Percentiles rank a stretch among this genome's conserved stretches.
phyloP scores from a whole-genome alignment of 1,140 invertebrate species.

The Drosophila pseudoananassae region DNA sequence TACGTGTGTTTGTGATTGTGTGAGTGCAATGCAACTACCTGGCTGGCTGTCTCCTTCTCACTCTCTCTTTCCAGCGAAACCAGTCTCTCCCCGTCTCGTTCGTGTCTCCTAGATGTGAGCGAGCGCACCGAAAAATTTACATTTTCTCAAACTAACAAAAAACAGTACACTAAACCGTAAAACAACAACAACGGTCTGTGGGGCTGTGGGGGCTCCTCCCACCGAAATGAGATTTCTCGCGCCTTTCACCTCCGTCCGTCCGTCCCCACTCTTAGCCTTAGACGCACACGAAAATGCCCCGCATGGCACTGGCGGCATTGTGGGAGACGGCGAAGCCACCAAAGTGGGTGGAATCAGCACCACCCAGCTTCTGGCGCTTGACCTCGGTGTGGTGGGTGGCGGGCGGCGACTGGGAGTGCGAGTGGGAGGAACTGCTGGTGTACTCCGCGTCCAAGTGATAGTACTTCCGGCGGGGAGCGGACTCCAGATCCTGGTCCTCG shows the following conservation, averaged over 20 bases:
- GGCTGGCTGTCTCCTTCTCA: constrained; percentile 24
- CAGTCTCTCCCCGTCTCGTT: constrained; percentile 26
- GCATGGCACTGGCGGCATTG: constrained; percentile 70
- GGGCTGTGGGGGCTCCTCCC: constrained; percentile 50
- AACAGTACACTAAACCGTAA: constrained; percentile 33
- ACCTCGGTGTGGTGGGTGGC: constrained; percentile 30
- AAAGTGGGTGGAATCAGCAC: constrained; percentile 41
- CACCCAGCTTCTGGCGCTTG: constrained; percentile 72
- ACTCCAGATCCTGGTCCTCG: constrained; percentile 63
- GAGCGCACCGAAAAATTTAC: constrained; percentile 50
- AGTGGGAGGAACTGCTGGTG: constrained; percentile 41
- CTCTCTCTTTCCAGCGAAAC: constrained; percentile 50
- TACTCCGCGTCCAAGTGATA: constrained; percentile 71
- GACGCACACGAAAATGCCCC: constrained; percentile 78
- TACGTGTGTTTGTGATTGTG: constrained; percentile 16
- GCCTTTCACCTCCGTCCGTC: background rate
- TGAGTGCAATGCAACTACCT: constrained; percentile 47
- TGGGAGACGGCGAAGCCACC: constrained; percentile 63
- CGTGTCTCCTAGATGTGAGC: constrained; percentile 39
- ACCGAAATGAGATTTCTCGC: constrained; percentile 2
- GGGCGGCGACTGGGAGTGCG: constrained; percentile 24
- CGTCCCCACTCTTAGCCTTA: constrained; percentile 21
- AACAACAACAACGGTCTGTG: constrained; percentile 39
- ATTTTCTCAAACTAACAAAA: constrained; percentile 51
- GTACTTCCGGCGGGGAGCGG: constrained; percentile 65